Base-by-base conservation (phyloP, 2,888 invertebrate species). In the Anthophora plumipes region DNA sequence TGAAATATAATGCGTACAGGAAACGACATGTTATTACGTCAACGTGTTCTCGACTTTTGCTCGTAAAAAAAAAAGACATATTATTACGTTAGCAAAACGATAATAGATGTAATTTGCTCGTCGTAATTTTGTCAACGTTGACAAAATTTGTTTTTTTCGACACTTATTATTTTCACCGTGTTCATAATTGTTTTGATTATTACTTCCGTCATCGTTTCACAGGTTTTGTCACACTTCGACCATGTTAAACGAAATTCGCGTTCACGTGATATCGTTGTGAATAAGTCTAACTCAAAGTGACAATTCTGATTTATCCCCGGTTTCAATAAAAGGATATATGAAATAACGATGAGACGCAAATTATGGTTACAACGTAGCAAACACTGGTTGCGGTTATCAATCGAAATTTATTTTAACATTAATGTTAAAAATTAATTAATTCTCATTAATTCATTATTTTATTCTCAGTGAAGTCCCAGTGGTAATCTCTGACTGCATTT, bases 11-110 rank as follows among this genome's bases (percentile, higher is more conserved):
- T 17, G 22, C 55, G 12, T 43, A 14, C 8, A 61, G 25, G 31
- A 55, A 64, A 57, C 11, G 46, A 71, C 11, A 12, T n/a, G 31
- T 31, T 39, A 12, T 71, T 57, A 22, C 71, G 71, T 71, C 41
- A 57, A 46, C 14, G 48, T 48, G 46, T 55, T 31, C 48, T 67
- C 48, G 41, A 41, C 20, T 9, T 25, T 14, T 25, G 48, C 61
- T 70, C 14, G 25, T 17, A 20, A 70, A 48, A 20, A 55, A 20
- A 70, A 48, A 20, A 55, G 25, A 20, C n/a, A 14, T 14, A n/a
- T 48, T 48, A 31, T 39, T 57, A 39, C 4, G 14, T 48, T 37
- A 54, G 37, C 48, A 17, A 11, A 0, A 12, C 25, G 71, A 31
- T 61, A 66, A 73, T 50, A 41, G n/a, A n/a, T 11, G 37, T 31